Conservation (phyloP, 2,797 vertebrate genomes). For the Rhinatrema bivittatum region DNA sequence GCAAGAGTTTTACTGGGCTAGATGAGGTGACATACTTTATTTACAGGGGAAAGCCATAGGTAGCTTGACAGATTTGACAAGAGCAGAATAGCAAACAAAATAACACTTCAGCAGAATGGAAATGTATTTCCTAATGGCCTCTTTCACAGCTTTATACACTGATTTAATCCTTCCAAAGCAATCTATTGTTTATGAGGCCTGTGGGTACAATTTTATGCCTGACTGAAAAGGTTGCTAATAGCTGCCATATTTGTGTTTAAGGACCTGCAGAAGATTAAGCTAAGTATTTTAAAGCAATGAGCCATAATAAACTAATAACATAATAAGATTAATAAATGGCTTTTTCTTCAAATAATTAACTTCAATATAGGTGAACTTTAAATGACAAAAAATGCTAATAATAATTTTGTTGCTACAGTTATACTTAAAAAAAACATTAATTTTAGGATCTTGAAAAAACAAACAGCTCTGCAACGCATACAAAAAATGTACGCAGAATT, state of each 20-base stretch:
- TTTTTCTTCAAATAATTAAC: slow-evolving; percentile 61
- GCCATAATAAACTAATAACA: slow-evolving; percentile 66
- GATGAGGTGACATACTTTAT: slow-evolving; percentile 17
- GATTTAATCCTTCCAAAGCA: slow-evolving; percentile 73
- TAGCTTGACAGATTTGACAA: slow-evolving; percentile 44
- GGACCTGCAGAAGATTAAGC: slow-evolving; percentile 63
- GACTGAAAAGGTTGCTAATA: slow-evolving; percentile 80
- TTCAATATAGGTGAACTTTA: slow-evolving; percentile 48
- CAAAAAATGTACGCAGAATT: too few relatives aligned
- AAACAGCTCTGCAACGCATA: too few relatives aligned
- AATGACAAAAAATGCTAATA: slow-evolving; percentile 59
- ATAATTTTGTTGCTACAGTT: slow-evolving; percentile 29
- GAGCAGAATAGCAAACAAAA: slow-evolving; percentile 44
- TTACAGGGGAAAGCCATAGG: slow-evolving; percentile 25
- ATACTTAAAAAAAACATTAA: slow-evolving; percentile 27
- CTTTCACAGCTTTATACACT: slow-evolving; percentile 63
- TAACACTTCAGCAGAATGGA: slow-evolving; percentile 50
- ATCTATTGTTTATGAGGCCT: slow-evolving; percentile 72
- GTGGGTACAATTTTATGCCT: slow-evolving; percentile 79
- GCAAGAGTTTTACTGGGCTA: slow-evolving; percentile 2
- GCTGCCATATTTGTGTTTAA: slow-evolving; percentile 73
- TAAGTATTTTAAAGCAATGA: slow-evolving; percentile 67
- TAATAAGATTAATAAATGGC: slow-evolving; percentile 64
- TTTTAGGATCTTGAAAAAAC: too few relatives aligned
- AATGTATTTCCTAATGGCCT: slow-evolving; percentile 62